phyloP scores from a whole-genome alignment of 2,888 invertebrate species.

The Blastobasis adustella region DNA sequence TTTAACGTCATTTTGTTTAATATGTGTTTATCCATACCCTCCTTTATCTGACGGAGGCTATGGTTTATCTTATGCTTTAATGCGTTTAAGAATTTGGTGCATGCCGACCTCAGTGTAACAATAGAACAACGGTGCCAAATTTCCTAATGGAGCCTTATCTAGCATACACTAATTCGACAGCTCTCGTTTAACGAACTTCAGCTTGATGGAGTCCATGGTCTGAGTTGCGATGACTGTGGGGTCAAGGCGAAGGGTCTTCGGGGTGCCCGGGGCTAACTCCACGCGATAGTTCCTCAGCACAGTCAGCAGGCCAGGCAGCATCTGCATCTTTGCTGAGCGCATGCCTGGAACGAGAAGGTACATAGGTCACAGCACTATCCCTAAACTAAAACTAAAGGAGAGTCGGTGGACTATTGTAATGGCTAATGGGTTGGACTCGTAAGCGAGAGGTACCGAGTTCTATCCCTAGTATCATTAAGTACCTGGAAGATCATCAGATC shows the following conservation, averaged over 20 bases:
- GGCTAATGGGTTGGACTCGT: too few species aligned
- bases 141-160: background rate
- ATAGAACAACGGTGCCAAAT: background rate
- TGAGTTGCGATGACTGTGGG: conserved; percentile 14
- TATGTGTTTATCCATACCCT: background rate
- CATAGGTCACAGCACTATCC: too few species aligned
- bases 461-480: too few species aligned
- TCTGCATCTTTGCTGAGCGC: conserved; percentile 40
- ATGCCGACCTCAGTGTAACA: background rate
- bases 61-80: too few species aligned
- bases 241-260: conserved; percentile 11
- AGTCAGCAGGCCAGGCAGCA: conserved; percentile 31
- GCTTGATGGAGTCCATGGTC: background rate
- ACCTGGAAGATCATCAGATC: too few species aligned
- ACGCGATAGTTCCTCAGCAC: conserved; percentile 31
- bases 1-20: too few species aligned
- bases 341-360: conserved; percentile 15
- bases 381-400: too few species aligned
- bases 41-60: too few species aligned
- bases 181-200: background rate
- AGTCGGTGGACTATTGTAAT: too few species aligned
- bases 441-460: too few species aligned
- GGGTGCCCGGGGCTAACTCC: conserved; percentile 24
- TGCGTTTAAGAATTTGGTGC: too few species aligned
- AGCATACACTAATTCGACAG: background rate